Evolutionary conservation across 2,113 vertebrate species (phyloP), one percentile per base, ranked within the genome.

Genomic region (Platycercus adscitus): DNA sequence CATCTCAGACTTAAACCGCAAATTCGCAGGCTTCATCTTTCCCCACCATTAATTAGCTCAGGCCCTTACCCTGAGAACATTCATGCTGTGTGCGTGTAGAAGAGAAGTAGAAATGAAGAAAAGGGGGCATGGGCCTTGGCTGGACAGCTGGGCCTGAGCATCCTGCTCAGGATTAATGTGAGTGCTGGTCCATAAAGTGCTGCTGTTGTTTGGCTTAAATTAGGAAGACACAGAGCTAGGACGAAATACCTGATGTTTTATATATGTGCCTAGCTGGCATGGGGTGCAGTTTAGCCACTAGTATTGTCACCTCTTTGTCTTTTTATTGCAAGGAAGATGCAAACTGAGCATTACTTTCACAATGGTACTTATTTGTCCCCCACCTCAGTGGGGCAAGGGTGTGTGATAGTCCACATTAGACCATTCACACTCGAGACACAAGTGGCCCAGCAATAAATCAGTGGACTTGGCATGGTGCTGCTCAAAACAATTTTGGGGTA

Each of bases 401-500:
- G 33, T 49, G 31, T 21, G 15, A 17, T 46, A 14, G 63, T 8
- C 70, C 43, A 52, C 28, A 2, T 10, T 20, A 58, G 63, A 17
- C 17, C 11, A 16, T n/a, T 78, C 4, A 6, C 52, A 12, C 21
- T 37, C 0, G 1, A 58, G n/a, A 20, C 35, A 12, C 17, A 81
- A 43, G 20, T 26, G 81, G 41, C 23, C 41, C 66, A 33, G 17
- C 19, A 55, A 31, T 9, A 47, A 79, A 9, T 15, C 8, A 5
- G n/a, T 19, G 11, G 16, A 20, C 6, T n/a, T 12, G 5, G 2
- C 5, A 9, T 0, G 2, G 6, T 8, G 18, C 13, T 13, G 55
- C 53, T 52, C 19, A 3, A 29, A 81, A 9, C 13, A 60, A 11
- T 58, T 52, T 77, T 63, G 28, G 55, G 35, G 19, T 56, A 37